Conservation (phyloP, 2,888 invertebrate species). For the Odontothrips loti region DNA sequence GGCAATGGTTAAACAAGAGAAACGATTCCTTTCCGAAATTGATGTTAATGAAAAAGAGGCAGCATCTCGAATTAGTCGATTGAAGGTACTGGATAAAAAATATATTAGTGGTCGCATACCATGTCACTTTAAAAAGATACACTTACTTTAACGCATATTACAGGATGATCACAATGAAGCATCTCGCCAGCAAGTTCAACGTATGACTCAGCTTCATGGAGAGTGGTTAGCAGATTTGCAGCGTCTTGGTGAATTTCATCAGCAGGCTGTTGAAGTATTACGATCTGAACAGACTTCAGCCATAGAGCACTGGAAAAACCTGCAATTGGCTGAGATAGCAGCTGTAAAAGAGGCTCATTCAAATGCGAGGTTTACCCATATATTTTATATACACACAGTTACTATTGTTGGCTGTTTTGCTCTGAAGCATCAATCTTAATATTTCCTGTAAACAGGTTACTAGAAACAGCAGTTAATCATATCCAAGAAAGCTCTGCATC, state of each 20-base stretch:
- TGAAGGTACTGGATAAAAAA: not conserved
- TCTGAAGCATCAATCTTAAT: not conserved
- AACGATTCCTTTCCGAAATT: not conserved
- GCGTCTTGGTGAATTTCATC: not conserved
- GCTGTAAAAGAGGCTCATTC: not conserved
- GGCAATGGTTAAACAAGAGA: not conserved
- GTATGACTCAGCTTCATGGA: not conserved
- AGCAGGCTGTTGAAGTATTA: not conserved
- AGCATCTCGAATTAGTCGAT: not conserved
- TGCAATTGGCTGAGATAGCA: not conserved
- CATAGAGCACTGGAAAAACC: not conserved
- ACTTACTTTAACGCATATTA: not conserved
- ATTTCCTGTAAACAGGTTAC: not conserved
- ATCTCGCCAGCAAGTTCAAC: not conserved
- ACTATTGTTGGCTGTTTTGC: not conserved
- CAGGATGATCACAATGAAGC: not conserved
- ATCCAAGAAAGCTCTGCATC: not conserved
- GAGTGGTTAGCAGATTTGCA: slow-evolving; percentile 4
- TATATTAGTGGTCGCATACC: not conserved
- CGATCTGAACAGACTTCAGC: slow-evolving; percentile 1
- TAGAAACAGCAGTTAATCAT: not conserved
- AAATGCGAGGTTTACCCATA: not conserved
- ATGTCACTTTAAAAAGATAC: not conserved
- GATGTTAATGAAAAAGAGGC: not conserved
- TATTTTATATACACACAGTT: not conserved